phyloP scores from a whole-genome alignment of 2,888 invertebrate species.

The Sicus ferrugineus region DNA sequence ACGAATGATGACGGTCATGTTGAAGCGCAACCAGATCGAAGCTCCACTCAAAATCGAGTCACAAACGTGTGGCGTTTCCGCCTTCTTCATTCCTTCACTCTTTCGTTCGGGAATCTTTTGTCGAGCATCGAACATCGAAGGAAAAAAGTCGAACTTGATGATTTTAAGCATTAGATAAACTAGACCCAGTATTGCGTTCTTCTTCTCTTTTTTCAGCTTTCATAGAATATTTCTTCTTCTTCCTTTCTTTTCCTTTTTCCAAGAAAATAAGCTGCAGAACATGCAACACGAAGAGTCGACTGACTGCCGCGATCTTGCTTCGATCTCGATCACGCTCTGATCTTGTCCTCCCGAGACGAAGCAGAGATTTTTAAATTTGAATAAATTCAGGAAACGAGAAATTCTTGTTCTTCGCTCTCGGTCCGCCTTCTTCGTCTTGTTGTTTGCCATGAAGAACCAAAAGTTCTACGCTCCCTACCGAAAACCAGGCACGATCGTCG shows the following conservation, averaged over 20 bases:
- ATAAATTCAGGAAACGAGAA: slow-evolving; percentile 27
- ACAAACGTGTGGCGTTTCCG: not conserved
- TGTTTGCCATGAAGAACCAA: too few species aligned
- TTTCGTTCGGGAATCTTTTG: too few species aligned
- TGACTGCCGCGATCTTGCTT: too few species aligned
- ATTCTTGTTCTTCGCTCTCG: slow-evolving; percentile 25
- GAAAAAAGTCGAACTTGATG: slow-evolving; percentile 16
- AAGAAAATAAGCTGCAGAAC: slow-evolving; percentile 8
- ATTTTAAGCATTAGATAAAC: slow-evolving; percentile 28
- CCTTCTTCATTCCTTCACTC: not conserved
- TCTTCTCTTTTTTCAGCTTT: not conserved
- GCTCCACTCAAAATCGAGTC: not conserved
- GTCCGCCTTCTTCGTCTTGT: too few species aligned
- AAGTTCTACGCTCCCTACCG: too few species aligned
- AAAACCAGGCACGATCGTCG: too few species aligned
- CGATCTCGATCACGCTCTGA: slow-evolving; percentile 8
- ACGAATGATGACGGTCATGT: not conserved
- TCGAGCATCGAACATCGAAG: not conserved
- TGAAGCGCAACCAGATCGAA: not conserved
- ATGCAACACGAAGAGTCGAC: slow-evolving; percentile 10
- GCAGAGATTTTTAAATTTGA: slow-evolving; percentile 20
- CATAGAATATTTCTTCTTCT: not conserved
- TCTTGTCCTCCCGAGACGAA: not conserved
- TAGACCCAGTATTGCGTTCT: slow-evolving; percentile 12
- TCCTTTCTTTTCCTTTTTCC: not conserved